Conservation (phyloP, 2,113 vertebrate species). For the Tiliqua scincoides region DNA sequence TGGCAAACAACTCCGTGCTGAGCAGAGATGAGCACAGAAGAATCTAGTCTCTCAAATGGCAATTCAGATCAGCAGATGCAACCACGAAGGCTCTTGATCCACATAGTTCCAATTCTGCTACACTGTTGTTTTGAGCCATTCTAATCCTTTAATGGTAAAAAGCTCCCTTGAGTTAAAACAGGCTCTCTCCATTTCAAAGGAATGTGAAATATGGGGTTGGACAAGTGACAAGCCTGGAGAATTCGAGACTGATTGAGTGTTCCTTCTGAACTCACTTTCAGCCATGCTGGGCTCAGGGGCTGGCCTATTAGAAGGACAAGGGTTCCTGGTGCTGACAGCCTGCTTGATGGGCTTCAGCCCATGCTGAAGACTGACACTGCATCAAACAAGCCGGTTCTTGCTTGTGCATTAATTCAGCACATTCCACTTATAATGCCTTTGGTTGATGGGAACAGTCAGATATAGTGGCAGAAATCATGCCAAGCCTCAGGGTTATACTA, state of each 20-base stretch:
- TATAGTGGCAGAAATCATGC: background rate
- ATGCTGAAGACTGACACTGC: background rate
- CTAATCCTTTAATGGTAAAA: conserved; percentile 7
- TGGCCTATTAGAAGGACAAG: conserved; percentile 39
- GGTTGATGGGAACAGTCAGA: background rate
- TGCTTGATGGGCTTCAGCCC: background rate
- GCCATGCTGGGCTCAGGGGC: background rate
- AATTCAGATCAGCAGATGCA: background rate
- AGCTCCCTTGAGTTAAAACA: background rate
- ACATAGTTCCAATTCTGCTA: background rate
- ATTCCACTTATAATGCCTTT: background rate
- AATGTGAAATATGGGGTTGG: conserved; percentile 36
- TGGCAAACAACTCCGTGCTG: background rate
- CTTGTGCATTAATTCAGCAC: background rate
- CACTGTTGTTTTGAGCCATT: background rate
- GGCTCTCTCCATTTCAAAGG: background rate
- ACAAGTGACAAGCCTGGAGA: conserved; percentile 10
- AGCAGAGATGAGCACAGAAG: background rate
- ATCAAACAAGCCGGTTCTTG: background rate
- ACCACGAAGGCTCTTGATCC: background rate
- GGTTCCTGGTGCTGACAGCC: conserved; percentile 22
- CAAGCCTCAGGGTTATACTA: background rate
- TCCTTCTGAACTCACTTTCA: conserved; percentile 48
- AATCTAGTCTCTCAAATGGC: background rate
- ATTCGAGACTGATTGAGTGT: conserved; percentile 25